These are phyloP conservation scores for Mythimna vitellina DNA, from an alignment of 2,888 invertebrate genomes.

Conservation along the genomic window DNA sequence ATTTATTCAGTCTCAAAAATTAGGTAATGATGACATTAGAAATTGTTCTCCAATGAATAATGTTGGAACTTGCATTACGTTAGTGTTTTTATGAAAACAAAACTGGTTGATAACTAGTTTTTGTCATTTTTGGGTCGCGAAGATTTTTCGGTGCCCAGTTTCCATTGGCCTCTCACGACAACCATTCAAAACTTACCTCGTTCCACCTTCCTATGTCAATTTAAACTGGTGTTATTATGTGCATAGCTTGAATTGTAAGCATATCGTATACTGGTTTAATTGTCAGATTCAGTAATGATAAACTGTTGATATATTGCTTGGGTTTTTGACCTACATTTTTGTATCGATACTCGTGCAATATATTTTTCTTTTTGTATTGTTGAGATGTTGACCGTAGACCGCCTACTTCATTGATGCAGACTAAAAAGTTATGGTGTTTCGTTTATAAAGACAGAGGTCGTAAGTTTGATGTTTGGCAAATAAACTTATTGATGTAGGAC, in stretches of 20 bases:
- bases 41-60: constrained; percentile 36
- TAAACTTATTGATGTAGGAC: too few relatives aligned
- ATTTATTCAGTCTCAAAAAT: constrained; percentile 31
- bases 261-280: constrained; percentile 26
- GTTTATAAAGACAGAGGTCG: too few relatives aligned
- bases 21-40: constrained; percentile 45
- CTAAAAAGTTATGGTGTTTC: neutral
- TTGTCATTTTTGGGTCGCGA: constrained; percentile 16
- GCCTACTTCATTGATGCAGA: neutral
- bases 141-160: neutral
- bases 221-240: neutral
- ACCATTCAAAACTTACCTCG: neutral
- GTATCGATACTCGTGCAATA: neutral
- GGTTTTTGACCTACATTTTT: constrained; percentile 38
- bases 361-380: constrained; percentile 1
- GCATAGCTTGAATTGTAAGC: constrained; percentile 29
- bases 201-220: neutral
- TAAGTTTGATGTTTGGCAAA: too few relatives aligned
- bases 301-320: constrained; percentile 31
- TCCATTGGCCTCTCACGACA: neutral
- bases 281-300: constrained; percentile 33
- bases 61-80: constrained; percentile 16
- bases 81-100: constrained; percentile 34
- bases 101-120: constrained; percentile 24
- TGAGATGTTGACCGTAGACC: neutral